A percentile compares a stretch with the other conserved stretches of the same genome.
Evolutionary conservation across 35 echinoderm and acorn worm species (phyloP).

Genomic region (Diadema setosum): DNA sequence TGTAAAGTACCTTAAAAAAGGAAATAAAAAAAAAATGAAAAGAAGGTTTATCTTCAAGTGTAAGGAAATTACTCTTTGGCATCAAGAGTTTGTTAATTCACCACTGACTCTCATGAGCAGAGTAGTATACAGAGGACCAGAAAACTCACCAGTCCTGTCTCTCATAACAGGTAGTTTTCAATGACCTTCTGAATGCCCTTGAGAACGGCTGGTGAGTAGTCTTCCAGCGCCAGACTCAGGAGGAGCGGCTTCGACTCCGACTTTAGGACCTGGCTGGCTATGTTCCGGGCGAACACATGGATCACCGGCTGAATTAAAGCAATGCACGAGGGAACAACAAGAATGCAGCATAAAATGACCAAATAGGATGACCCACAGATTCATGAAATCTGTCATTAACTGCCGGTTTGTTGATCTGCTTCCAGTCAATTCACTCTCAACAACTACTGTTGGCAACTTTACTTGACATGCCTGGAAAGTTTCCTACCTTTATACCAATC

Average conservation of each 20-base stretch:
- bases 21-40: no score
- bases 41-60: no score
- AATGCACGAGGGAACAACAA: neutral
- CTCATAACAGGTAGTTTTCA: neutral
- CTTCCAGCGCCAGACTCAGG: neutral
- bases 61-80: no score
- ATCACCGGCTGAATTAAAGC: conserved; percentile 7
- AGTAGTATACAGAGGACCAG: no score
- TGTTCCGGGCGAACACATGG: conserved; percentile 7
- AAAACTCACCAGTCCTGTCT: no score
- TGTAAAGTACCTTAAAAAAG: no score
- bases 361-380: neutral
- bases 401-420: neutral
- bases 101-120: no score
- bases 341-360: neutral
- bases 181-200: conserved; percentile 7
- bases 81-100: no score
- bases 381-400: neutral
- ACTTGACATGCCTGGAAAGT: neutral
- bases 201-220: neutral
- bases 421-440: neutral
- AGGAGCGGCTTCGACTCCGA: neutral
- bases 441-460: neutral
- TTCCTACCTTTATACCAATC: neutral
- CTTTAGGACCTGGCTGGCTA: neutral